Evolutionary conservation across 1,140 invertebrate species (phyloP).

Genomic region (Drosophila triauraria): DNA sequence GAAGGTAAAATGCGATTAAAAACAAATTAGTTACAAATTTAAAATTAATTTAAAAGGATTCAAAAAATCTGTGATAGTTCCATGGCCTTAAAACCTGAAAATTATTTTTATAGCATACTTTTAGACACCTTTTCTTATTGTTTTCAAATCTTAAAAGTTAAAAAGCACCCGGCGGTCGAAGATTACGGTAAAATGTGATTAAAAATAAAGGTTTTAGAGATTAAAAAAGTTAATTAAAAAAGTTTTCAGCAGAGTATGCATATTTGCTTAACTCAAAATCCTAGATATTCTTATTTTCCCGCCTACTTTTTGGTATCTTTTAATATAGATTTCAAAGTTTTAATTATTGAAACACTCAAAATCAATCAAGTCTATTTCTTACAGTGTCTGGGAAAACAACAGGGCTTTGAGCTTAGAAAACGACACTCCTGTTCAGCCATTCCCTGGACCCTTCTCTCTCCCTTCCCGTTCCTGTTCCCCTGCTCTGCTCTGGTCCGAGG

Average conservation of each 20-base stretch:
- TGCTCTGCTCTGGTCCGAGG: neutral
- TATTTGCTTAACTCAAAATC: neutral
- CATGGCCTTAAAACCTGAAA: no score
- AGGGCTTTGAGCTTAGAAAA: constrained; percentile 7
- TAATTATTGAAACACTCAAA: neutral
- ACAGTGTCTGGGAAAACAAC: neutral
- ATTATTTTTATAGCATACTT: no score
- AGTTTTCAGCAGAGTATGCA: no score
- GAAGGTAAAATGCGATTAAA: neutral
- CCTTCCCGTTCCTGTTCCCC: neutral
- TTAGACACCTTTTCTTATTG: no score
- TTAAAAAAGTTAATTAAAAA: neutral
- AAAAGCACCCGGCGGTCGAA: no score
- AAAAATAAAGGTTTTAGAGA: neutral
- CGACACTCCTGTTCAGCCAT: neutral
- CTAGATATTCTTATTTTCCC: no score
- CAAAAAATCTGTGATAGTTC: no score
- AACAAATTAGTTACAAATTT: no score
- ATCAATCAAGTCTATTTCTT: neutral
- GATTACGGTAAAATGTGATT: neutral
- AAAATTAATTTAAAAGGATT: neutral
- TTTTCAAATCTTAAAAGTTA: no score
- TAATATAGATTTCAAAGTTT: neutral
- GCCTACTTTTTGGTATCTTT: neutral
- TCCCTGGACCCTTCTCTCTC: neutral